Evolutionary conservation across 1,140 invertebrate species (phyloP).

Genomic region (Atta texana): DNA sequence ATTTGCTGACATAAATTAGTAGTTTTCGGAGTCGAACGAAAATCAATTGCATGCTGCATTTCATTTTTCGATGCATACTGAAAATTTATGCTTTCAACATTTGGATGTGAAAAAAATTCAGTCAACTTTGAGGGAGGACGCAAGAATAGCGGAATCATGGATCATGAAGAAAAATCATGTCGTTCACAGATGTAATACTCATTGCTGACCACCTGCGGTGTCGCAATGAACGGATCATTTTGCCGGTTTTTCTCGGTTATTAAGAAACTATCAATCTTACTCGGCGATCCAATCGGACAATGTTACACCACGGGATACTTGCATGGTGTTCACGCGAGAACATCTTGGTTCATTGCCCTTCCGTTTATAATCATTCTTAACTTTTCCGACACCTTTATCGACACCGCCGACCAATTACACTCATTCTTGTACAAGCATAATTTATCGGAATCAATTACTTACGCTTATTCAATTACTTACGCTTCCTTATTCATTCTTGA

Average conservation of each 20-base stretch:
- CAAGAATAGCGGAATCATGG: constrained; percentile 58
- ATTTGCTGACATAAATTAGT: background rate
- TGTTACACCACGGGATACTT: constrained; percentile 71
- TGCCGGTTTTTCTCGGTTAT: constrained; percentile 85
- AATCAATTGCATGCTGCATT: background rate
- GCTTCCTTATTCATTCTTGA: constrained; percentile 4
- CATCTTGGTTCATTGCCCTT: constrained; percentile 58
- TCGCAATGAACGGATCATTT: constrained; percentile 80
- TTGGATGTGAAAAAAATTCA: background rate
- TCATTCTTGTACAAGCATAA: background rate
- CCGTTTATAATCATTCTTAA: constrained; percentile 17
- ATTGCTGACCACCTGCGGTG: constrained; percentile 79
- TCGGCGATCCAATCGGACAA: constrained; percentile 74
- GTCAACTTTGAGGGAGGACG: background rate
- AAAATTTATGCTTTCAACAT: constrained; percentile 27
- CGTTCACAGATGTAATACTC: constrained; percentile 72
- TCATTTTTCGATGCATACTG: background rate
- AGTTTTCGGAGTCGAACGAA: background rate
- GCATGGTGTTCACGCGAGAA: constrained; percentile 36
- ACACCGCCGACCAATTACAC: constrained; percentile 4
- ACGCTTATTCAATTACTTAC: background rate
- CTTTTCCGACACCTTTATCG: constrained; percentile 41
- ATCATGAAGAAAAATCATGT: constrained; percentile 77
- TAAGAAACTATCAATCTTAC: constrained; percentile 85
- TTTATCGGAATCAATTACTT: constrained; percentile 28